Conservation (phyloP, 2,113 vertebrate genomes). For the Nannobrachium achirus region DNA sequence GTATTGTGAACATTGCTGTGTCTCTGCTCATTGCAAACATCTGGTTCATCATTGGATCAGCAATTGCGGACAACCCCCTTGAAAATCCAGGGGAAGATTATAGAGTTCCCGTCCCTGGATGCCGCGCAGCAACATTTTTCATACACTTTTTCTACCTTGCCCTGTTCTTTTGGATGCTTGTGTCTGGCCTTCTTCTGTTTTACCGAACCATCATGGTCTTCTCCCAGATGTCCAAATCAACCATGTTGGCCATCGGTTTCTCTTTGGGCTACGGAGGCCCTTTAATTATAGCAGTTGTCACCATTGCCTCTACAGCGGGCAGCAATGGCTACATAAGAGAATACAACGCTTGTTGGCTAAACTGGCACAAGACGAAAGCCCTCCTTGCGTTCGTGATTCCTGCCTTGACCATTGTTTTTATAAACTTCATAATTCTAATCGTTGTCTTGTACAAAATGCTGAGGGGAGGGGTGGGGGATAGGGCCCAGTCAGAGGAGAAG, state of each 20-base stretch:
- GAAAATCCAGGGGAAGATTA: conserved; percentile 37
- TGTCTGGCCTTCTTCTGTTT: conserved; percentile 85
- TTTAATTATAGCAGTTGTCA: conserved; percentile 82
- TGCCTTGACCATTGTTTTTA: conserved; percentile 81
- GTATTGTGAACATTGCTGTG: conserved; percentile 84
- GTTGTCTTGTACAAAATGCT: conserved; percentile 84
- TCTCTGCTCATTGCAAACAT: conserved; percentile 83
- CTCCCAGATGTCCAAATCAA: conserved; percentile 79
- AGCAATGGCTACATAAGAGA: conserved; percentile 71
- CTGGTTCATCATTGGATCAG: conserved; percentile 83
- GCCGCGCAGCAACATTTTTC: conserved; percentile 86
- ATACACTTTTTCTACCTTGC: conserved; percentile 89
- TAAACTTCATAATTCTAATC: conserved; percentile 83
- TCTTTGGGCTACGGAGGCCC: conserved; percentile 85
- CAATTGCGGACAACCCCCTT: conserved; percentile 40
- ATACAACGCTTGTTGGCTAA: conserved; percentile 85
- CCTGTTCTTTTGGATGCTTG: conserved; percentile 93
- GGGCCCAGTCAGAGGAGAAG: conserved; percentile 64
- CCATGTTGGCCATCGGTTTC: conserved; percentile 81
- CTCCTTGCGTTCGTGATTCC: conserved; percentile 86
- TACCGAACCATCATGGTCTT: conserved; percentile 85
- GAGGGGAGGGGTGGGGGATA: conserved; percentile 73
- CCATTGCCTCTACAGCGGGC: conserved; percentile 82
- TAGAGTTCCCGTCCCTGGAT: conserved; percentile 48
- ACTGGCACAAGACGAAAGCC: conserved; percentile 83